These are phyloP conservation scores for Drosophila malerkotliana DNA, from an alignment of 1,140 invertebrate species.

Conservation along the genomic window DNA sequence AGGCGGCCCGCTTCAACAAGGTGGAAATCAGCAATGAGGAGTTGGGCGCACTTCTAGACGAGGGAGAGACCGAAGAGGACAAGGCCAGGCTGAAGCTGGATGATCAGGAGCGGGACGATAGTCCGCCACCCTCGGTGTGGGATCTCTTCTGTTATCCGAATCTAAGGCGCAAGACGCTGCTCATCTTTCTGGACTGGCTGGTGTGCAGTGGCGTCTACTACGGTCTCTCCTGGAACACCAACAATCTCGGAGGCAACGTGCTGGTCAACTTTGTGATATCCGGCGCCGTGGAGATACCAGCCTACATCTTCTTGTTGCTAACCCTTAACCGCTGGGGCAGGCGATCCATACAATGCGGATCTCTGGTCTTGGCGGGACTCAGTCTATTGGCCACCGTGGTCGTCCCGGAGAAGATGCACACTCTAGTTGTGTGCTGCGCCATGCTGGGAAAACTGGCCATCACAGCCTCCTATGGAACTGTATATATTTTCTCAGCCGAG, in stretches of 20 bases:
- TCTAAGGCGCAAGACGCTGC: conserved; percentile 88
- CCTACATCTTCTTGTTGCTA: conserved; percentile 89
- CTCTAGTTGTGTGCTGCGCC: conserved; percentile 88
- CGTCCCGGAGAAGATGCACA: conserved; percentile 86
- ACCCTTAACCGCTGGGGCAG: conserved; percentile 90
- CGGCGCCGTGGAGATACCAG: conserved; percentile 91
- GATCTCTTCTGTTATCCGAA: conserved; percentile 90
- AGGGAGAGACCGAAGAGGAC: conserved; percentile 83
- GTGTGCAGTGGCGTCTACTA: conserved; percentile 92
- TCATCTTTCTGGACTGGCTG: conserved; percentile 93
- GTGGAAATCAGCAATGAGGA: conserved; percentile 86
- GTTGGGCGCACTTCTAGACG: conserved; percentile 85
- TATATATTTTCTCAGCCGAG: conserved; percentile 93
- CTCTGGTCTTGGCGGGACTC: conserved; percentile 88
- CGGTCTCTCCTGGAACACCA: conserved; percentile 91
- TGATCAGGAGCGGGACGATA: conserved; percentile 1
- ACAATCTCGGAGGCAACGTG: conserved; percentile 89
- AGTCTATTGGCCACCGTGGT: conserved; percentile 86
- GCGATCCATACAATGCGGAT: conserved; percentile 88
- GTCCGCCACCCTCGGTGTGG: conserved; percentile 85
- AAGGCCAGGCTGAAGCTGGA: conserved; percentile 64
- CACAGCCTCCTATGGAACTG: conserved; percentile 91
- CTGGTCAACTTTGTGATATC: conserved; percentile 91
- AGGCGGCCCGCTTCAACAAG: conserved; percentile 89
- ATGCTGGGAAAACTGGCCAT: conserved; percentile 94